These are phyloP conservation scores for Serinus canaria DNA, from an alignment of 2,113 vertebrate species.

Conservation along the genomic window DNA sequence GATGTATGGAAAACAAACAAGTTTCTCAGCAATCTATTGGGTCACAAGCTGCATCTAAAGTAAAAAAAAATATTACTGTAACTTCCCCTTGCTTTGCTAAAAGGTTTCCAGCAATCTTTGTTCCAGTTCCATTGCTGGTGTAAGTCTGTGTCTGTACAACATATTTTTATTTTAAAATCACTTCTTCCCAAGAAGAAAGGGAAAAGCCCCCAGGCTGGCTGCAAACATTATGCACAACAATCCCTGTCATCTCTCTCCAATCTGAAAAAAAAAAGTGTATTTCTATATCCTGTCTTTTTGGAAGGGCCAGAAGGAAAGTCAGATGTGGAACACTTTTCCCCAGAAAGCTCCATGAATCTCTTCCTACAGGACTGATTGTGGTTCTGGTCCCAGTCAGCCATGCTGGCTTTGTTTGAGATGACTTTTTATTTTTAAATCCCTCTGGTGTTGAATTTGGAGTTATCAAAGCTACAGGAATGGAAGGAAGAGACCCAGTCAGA, in stretches of 20 bases:
- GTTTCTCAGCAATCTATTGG: not conserved
- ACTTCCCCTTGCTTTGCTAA: not conserved
- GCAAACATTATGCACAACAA: not conserved
- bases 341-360: rapidly evolving
- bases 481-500: not conserved
- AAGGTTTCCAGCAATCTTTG: not conserved
- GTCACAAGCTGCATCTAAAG: not conserved
- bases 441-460: not conserved
- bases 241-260: not conserved
- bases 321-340: not conserved
- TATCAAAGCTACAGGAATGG: not conserved
- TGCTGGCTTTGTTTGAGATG: not conserved
- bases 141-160: not conserved
- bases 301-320: not conserved
- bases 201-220: not conserved
- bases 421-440: not conserved
- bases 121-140: not conserved
- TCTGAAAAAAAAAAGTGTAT: not conserved
- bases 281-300: not conserved
- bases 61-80: not conserved
- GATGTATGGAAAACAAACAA: not conserved
- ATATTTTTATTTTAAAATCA: not conserved
- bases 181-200: not conserved
- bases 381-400: not conserved
- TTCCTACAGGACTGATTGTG: not conserved